Conservation (phyloP, 2,797 vertebrate genomes). For the Taenioides sp. region DNA sequence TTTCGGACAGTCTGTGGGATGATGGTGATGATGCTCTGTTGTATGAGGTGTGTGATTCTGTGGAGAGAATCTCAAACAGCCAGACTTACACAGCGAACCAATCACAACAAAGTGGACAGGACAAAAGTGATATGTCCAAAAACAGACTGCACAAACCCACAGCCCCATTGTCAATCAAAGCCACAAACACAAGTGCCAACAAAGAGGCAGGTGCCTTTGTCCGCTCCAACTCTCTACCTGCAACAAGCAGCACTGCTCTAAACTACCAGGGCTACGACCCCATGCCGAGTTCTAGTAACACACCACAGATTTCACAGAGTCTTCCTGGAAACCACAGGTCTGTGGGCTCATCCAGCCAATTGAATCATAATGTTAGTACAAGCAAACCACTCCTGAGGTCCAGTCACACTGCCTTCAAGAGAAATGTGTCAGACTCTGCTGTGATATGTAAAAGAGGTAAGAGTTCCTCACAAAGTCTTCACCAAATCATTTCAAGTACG, state of each 20-base stretch:
- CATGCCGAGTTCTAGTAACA: constrained; percentile 38
- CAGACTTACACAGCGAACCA: constrained; percentile 37
- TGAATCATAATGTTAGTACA: constrained; percentile 22
- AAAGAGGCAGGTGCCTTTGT: constrained; percentile 45
- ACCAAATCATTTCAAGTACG: background rate
- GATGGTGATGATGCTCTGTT: constrained; percentile 86
- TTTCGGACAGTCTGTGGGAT: constrained; percentile 80
- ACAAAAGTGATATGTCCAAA: constrained; percentile 10
- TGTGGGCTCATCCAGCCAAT: constrained; percentile 72
- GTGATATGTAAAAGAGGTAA: constrained; percentile 81
- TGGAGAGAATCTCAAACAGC: constrained; percentile 83
- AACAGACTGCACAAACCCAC: constrained; percentile 27
- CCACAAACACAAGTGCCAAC: background rate
- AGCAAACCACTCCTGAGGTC: constrained; percentile 24
- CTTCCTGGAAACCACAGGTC: constrained; percentile 34
- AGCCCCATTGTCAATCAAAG: constrained; percentile 24
- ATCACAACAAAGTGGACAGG: constrained; percentile 6
- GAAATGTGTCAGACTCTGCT: constrained; percentile 78
- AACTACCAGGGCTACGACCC: constrained; percentile 50
- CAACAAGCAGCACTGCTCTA: constrained; percentile 41
- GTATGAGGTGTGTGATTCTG: constrained; percentile 87
- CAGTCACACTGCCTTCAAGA: constrained; percentile 79
- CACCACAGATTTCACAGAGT: constrained; percentile 47
- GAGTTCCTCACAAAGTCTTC: constrained; percentile 22
- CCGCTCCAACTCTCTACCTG: constrained; percentile 71